Conservation (phyloP, 2,113 vertebrate genomes). For the Nothobranchius kuhntae region DNA sequence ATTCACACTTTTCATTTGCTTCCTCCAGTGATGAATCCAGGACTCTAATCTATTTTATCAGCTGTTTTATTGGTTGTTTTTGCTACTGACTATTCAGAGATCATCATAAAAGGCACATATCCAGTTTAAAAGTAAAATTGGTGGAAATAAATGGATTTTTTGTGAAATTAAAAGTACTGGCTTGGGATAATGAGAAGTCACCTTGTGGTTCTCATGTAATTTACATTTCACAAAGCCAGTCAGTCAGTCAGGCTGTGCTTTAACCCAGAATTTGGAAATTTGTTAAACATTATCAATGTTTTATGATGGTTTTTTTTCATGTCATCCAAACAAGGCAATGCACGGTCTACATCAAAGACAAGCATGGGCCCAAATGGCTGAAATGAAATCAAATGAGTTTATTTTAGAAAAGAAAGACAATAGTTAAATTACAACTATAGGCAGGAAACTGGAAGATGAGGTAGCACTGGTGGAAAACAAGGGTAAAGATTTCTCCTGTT, state of each 20-base stretch:
- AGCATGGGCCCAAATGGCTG: not conserved
- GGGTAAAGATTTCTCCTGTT: not conserved
- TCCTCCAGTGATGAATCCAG: too few relatives aligned
- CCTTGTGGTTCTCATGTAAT: too few relatives aligned
- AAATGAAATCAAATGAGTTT: not conserved
- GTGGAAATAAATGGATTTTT: too few relatives aligned
- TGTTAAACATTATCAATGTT: not conserved
- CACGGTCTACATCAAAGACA: not conserved
- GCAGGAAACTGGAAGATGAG: not conserved
- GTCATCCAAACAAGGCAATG: not conserved
- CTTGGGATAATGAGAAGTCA: too few relatives aligned
- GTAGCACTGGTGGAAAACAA: not conserved
- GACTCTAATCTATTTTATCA: too few relatives aligned
- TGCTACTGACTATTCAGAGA: not conserved
- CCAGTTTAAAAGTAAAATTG: too few relatives aligned
- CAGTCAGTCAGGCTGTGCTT: not conserved
- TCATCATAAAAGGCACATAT: not conserved
- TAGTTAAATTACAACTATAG: not conserved
- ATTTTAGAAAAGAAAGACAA: not conserved
- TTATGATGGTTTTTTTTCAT: not conserved
- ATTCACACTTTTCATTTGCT: too few relatives aligned
- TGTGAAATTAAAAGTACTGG: too few relatives aligned
- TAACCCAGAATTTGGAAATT: not conserved
- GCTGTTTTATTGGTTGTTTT: not conserved
- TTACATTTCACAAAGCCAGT: too few relatives aligned